Base-by-base conservation (phyloP, 2,113 vertebrate genomes). In the Antechinus stuartii region DNA sequence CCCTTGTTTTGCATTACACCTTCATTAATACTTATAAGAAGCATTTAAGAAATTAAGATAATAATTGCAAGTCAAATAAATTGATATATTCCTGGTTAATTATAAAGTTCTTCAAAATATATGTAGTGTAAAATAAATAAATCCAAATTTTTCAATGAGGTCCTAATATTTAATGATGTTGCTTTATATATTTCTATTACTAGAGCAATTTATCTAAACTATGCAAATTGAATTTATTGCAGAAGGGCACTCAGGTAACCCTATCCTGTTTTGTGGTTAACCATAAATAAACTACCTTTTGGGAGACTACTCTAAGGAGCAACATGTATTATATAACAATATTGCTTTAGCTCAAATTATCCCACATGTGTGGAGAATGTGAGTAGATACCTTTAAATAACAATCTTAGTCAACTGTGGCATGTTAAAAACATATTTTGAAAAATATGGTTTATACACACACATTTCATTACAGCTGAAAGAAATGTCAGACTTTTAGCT, bases 401-500 rank as follows among this genome's bases (percentile, higher is more conserved):
- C 90, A 2, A 92, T n/a, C 19, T 42, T 49, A 8, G 23, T 2
- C 9, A 42, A 2, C 0, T 61, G 89, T 94, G 76, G 30, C 0
- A 24, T 23, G 25, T 49, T 56, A 61, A 46, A 92, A 93, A 46
- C 35, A 16, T 52, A 25, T 23, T 25, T 2, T 93, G 91, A 24
- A 46, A 91, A 26, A 90, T 53, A 23, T 26, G 3, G 9, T 30
- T 30, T 19, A 22, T 90, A 8, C 53, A 93, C 30, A 90, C 56
- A 54, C 26, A 93, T 49, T 25, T 7, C 57, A 1, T 25, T 55
- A 27, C 22, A 55, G 0, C 1, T 96, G 0, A 93, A 92, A 49
- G 47, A 95, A 97, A 90, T 93, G n/a, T 22, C 92, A 26, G n/a
- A 16, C 55, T 54, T 91, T 76, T 35, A 91, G 61, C 35, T 76